Evolutionary conservation across 2,797 vertebrate species (phyloP).

Genomic region (Triplophysa bombifrons): DNA sequence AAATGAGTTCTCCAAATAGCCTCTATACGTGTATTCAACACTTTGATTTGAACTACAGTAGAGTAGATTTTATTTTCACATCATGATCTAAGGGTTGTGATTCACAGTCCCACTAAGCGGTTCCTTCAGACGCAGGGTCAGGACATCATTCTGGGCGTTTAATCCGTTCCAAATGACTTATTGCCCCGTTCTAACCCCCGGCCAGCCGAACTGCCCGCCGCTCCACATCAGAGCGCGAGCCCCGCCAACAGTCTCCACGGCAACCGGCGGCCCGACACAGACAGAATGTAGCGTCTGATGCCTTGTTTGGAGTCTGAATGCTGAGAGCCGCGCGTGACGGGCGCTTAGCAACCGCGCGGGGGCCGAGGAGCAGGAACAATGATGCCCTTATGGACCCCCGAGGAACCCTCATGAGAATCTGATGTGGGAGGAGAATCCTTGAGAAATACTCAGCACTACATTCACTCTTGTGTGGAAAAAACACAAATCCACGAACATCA

Average conservation of each 20-base stretch:
- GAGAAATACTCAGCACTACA: conserved; percentile 31
- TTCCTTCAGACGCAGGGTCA: neutral
- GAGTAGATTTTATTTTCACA: too few relatives aligned
- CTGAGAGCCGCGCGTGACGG: conserved; percentile 62
- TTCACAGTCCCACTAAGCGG: too few relatives aligned
- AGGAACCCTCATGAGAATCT: conserved; percentile 53
- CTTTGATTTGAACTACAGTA: too few relatives aligned
- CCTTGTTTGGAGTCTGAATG: conserved; percentile 54
- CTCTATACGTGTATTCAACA: too few relatives aligned
- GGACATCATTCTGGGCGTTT: neutral
- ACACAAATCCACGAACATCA: neutral
- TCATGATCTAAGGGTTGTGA: neutral
- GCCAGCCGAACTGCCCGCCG: neutral
- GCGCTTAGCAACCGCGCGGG: conserved; percentile 82
- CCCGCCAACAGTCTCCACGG: conserved; percentile 69
- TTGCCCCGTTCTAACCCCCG: neutral
- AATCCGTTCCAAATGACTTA: conserved; percentile 11
- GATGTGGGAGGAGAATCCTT: conserved; percentile 74
- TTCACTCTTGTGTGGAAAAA: neutral
- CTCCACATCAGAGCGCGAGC: conserved; percentile 21
- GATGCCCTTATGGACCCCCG: conserved; percentile 67
- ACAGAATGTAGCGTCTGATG: conserved; percentile 44
- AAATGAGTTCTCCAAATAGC: too few relatives aligned
- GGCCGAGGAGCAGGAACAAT: conserved; percentile 74
- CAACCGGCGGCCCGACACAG: conserved; percentile 65